Percentiles rank a stretch among this genome's conserved stretches.
Conservation (phyloP, 2,113 vertebrate genomes). For the Thryonomys swinderianus region DNA sequence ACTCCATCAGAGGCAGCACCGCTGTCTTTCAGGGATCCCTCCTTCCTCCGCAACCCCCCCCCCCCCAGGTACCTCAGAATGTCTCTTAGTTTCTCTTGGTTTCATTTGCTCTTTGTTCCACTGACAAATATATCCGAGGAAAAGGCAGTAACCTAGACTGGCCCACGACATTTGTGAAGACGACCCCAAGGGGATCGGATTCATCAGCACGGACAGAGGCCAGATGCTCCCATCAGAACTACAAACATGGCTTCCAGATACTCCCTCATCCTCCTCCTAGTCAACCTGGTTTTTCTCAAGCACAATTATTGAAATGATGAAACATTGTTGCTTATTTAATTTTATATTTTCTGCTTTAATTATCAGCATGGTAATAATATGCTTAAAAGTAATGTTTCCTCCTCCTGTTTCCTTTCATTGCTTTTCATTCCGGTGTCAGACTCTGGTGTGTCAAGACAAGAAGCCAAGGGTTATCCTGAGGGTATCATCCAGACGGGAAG, state of each 20-base stretch:
- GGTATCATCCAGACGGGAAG: not conserved
- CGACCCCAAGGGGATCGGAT: slow-evolving; percentile 34
- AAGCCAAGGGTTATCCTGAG: not conserved
- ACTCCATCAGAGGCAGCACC: not conserved
- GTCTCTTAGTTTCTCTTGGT: slow-evolving; percentile 18
- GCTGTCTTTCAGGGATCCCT: not conserved
- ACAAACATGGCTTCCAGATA: slow-evolving; percentile 11
- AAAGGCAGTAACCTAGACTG: slow-evolving; percentile 34
- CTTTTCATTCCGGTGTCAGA: slow-evolving; percentile 8
- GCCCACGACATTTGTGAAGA: slow-evolving; percentile 18
- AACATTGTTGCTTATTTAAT: slow-evolving; percentile 71
- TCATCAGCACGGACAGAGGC: slow-evolving; percentile 43
- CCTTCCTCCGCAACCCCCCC: not conserved
- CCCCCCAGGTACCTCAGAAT: not conserved
- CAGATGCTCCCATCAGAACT: slow-evolving; percentile 47
- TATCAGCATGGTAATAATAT: slow-evolving; percentile 49
- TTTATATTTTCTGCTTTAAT: slow-evolving; percentile 74
- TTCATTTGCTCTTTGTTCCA: slow-evolving; percentile 40
- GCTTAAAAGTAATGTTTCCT: slow-evolving; percentile 63
- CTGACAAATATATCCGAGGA: slow-evolving; percentile 46
- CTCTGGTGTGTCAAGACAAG: not conserved
- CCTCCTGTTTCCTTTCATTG: slow-evolving; percentile 60
- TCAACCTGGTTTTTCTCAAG: slow-evolving; percentile 69
- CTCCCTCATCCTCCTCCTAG: slow-evolving; percentile 53
- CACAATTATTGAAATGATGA: slow-evolving; percentile 69